Evolutionary conservation across 2,113 vertebrate species (phyloP).

Genomic region (Sorex araneus): DNA sequence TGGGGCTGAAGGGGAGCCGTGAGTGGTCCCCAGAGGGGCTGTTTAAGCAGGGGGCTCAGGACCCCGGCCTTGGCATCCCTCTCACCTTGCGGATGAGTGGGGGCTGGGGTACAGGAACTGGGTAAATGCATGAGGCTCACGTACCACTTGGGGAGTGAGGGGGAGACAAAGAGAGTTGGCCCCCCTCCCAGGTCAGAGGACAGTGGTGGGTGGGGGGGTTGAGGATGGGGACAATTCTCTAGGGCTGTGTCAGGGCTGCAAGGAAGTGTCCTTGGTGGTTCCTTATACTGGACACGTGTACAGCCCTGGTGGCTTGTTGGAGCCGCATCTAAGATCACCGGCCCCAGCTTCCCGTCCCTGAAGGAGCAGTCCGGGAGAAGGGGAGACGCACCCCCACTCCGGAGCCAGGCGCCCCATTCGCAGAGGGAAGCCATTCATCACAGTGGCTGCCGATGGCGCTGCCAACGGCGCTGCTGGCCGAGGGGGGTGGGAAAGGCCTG

Average conservation of each 20-base stretch:
- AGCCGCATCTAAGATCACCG: neutral
- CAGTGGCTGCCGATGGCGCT: neutral
- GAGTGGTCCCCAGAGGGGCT: neutral
- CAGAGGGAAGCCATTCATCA: slow-evolving; percentile 51
- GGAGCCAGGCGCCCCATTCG: neutral
- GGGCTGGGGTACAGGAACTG: neutral
- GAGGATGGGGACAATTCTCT: no score
- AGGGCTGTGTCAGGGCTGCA: neutral
- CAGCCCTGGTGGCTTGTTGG: neutral
- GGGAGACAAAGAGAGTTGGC: no score
- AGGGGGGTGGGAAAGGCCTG: slow-evolving; percentile 44
- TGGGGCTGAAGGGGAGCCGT: neutral
- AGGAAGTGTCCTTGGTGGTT: neutral
- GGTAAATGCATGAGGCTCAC: neutral
- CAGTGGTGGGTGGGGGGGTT: no score
- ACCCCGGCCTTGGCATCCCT: neutral
- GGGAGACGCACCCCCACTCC: neutral
- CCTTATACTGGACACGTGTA: no score
- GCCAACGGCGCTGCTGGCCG: neutral
- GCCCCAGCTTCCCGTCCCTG: neutral
- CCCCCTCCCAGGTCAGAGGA: no score
- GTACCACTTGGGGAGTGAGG: neutral
- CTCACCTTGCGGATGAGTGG: neutral
- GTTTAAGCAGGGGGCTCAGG: neutral
- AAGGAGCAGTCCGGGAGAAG: neutral